These are phyloP conservation scores for Trachymyrmex septentrionalis DNA, from an alignment of 1,140 invertebrate species.

Conservation along the genomic window DNA sequence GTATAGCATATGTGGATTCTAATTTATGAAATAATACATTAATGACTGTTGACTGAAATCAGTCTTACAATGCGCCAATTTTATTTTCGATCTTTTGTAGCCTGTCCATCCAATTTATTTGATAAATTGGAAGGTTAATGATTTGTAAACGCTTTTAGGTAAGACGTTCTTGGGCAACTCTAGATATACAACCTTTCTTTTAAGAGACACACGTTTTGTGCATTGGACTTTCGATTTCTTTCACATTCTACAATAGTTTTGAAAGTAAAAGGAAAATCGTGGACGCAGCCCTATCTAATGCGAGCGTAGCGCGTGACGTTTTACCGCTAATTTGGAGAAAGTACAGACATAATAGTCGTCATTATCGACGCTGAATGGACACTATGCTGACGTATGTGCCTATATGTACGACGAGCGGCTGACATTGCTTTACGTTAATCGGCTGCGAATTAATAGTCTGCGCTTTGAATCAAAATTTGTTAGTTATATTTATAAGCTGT, in stretches of 20 bases:
- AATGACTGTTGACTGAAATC: background rate
- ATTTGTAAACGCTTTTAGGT: background rate
- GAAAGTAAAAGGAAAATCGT: conserved; percentile 81
- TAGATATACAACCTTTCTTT: background rate
- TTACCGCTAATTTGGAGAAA: conserved; percentile 83
- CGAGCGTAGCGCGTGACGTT: conserved; percentile 66
- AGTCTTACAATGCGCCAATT: background rate
- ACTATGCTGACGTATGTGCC: conserved; percentile 46
- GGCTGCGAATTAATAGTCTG: background rate
- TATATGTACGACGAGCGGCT: conserved; percentile 40
- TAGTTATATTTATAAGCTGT: too few species aligned
- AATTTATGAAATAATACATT: background rate
- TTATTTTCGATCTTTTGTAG: background rate
- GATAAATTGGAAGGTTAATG: background rate
- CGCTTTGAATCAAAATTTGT: background rate
- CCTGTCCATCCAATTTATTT: background rate
- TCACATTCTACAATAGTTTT: conserved; percentile 77
- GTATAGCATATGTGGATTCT: background rate
- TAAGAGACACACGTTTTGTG: conserved; percentile 4
- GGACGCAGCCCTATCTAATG: conserved; percentile 79
- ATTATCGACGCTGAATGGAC: conserved; percentile 71
- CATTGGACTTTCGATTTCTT: conserved; percentile 58
- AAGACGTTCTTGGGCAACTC: background rate
- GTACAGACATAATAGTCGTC: conserved; percentile 73
- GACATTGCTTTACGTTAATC: background rate